phyloP scores from a whole-genome alignment of 2,797 vertebrate genomes.

The Peromyscus aztecus region DNA sequence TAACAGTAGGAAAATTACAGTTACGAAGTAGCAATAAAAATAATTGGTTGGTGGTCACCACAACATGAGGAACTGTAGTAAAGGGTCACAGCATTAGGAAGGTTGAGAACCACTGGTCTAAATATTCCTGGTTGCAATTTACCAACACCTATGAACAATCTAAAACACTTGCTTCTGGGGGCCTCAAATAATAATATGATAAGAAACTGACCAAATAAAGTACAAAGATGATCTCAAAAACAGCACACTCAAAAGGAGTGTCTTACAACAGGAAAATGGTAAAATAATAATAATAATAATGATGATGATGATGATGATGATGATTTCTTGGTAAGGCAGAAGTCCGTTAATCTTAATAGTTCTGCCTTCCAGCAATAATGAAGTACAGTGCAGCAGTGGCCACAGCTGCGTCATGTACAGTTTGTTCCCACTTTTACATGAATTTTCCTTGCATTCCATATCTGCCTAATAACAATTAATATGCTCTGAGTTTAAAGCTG shows the following conservation, averaged over 20 bases:
- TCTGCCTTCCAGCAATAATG: constrained; percentile 56
- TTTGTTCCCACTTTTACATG: background rate
- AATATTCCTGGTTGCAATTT: background rate
- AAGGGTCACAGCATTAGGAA: background rate
- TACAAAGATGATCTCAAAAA: constrained; percentile 40
- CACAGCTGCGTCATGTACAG: background rate
- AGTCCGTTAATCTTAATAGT: background rate
- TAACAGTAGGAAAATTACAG: background rate
- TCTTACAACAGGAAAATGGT: constrained; percentile 22
- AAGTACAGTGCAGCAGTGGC: background rate
- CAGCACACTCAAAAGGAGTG: constrained; percentile 30
- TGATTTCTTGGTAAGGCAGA: background rate
- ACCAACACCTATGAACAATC: background rate
- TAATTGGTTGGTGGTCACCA: background rate
- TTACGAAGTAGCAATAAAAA: background rate
- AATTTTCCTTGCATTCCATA: background rate
- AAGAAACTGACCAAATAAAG: constrained; percentile 21
- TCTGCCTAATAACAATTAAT: constrained; percentile 25
- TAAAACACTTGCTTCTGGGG: constrained; percentile 10
- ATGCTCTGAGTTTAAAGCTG: constrained; percentile 23
- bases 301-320: background rate
- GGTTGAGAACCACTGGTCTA: background rate
- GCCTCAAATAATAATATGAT: constrained; percentile 42
- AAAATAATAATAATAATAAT: background rate
- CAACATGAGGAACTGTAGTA: background rate